Evolutionary conservation across 2,797 vertebrate species (phyloP).

Genomic region (Taenioides sp.): DNA sequence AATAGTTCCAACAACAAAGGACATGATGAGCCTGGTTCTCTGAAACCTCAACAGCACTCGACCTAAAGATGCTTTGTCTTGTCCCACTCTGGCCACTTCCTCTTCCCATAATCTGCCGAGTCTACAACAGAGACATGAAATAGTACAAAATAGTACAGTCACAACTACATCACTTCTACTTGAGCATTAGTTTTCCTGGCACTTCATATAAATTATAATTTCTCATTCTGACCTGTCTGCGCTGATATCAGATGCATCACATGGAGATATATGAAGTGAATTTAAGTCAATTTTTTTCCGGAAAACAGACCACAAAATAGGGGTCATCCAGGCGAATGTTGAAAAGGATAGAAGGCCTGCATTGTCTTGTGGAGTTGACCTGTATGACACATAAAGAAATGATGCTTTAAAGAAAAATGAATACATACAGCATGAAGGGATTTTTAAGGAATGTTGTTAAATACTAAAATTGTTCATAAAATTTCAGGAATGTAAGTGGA

Average conservation of each 20-base stretch:
- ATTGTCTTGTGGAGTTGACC: constrained; percentile 75
- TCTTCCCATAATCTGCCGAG: constrained; percentile 77
- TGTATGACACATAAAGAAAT: background rate
- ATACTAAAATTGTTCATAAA: too few species aligned
- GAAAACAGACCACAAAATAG: constrained; percentile 76
- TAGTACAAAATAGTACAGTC: background rate
- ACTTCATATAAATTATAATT: background rate
- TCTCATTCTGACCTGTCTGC: constrained; percentile 69
- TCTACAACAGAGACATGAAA: constrained; percentile 48
- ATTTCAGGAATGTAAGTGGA: too few species aligned
- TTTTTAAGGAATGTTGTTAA: too few species aligned
- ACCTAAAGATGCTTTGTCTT: constrained; percentile 76
- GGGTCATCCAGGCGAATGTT: constrained; percentile 78
- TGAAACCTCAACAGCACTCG: constrained; percentile 75
- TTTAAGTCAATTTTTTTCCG: constrained; percentile 64
- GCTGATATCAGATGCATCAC: constrained; percentile 67
- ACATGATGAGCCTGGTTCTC: constrained; percentile 70
- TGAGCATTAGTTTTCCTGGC: background rate
- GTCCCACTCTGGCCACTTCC: constrained; percentile 71
- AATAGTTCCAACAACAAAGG: constrained; percentile 40
- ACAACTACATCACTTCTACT: background rate
- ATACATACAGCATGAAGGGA: too few species aligned
- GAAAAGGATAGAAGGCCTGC: constrained; percentile 79
- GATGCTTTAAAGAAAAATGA: too few species aligned
- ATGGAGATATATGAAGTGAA: constrained; percentile 65